Evolutionary conservation across 2,797 vertebrate genomes (phyloP).

Genomic region (Manis crassicaudata): DNA sequence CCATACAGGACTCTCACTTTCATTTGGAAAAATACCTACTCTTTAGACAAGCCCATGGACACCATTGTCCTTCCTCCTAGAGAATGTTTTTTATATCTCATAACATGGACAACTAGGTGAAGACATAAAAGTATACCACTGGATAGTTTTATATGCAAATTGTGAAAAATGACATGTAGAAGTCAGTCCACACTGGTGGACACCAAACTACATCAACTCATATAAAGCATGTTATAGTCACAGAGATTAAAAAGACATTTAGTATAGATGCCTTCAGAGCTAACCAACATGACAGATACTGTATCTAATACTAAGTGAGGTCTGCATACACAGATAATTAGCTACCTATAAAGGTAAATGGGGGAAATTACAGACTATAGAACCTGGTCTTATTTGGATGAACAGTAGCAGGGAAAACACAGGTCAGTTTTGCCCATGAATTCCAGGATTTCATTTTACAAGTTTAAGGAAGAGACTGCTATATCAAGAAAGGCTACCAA

Average conservation of each 20-base stretch:
- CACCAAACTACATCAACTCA: not conserved
- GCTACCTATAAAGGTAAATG: constrained; percentile 12
- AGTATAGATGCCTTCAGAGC: constrained; percentile 27
- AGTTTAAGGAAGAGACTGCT: not conserved
- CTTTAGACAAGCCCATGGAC: not conserved
- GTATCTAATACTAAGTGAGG: constrained; percentile 1
- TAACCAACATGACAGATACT: not conserved
- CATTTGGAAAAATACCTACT: not conserved
- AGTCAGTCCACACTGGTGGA: not conserved
- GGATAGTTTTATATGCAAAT: not conserved
- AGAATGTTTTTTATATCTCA: not conserved
- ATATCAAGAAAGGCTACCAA: not conserved
- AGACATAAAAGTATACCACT: not conserved
- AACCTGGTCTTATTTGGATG: not conserved
- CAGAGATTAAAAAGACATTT: constrained; percentile 20
- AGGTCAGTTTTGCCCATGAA: not conserved
- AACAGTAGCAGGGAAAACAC: not conserved
- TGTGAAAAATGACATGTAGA: not conserved
- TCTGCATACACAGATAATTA: not conserved
- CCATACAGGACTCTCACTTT: not conserved
- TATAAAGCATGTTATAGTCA: not conserved
- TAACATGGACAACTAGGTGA: not conserved
- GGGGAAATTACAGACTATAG: not conserved
- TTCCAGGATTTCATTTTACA: not conserved
- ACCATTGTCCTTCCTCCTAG: not conserved